Evolutionary conservation across 35 echinoderm and acorn worm species (phyloP).

Genomic region (Ophiothrix spiculata): DNA sequence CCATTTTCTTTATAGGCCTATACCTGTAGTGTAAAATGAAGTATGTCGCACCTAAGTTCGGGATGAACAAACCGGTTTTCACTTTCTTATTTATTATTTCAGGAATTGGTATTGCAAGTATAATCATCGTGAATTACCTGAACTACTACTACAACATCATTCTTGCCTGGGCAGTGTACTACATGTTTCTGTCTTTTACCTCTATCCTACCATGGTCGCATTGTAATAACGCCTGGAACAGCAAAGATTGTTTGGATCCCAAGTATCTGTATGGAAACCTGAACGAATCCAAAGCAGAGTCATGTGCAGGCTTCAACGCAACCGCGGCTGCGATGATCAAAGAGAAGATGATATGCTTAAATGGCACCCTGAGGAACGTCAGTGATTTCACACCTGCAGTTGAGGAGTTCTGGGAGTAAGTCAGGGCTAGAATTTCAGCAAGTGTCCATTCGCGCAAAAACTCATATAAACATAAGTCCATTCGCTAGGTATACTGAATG

Average conservation of each 20-base stretch:
- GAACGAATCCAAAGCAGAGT: not conserved
- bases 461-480: too few relatives aligned
- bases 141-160: constrained; percentile 82
- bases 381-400: constrained; percentile 20
- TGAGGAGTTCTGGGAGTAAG: constrained; percentile 90
- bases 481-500: not conserved
- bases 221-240: constrained; percentile 81
- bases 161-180: constrained; percentile 89
- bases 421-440: too few relatives aligned
- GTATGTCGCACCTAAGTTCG: too few relatives aligned
- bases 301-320: not conserved
- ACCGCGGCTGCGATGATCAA: not conserved
- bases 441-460: too few relatives aligned
- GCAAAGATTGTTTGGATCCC: constrained; percentile 45
- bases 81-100: not conserved
- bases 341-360: not conserved
- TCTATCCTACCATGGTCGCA: constrained; percentile 76
- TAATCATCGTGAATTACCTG: constrained; percentile 61
- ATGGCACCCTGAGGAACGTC: not conserved
- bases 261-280: constrained; percentile 23
- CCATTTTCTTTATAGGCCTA: too few relatives aligned
- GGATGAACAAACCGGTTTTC: too few relatives aligned
- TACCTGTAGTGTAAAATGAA: too few relatives aligned
- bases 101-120: constrained; percentile 80
- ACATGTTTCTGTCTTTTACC: constrained; percentile 90